Conservation (phyloP, 2,113 vertebrate species). For the Cromileptes altivelis region DNA sequence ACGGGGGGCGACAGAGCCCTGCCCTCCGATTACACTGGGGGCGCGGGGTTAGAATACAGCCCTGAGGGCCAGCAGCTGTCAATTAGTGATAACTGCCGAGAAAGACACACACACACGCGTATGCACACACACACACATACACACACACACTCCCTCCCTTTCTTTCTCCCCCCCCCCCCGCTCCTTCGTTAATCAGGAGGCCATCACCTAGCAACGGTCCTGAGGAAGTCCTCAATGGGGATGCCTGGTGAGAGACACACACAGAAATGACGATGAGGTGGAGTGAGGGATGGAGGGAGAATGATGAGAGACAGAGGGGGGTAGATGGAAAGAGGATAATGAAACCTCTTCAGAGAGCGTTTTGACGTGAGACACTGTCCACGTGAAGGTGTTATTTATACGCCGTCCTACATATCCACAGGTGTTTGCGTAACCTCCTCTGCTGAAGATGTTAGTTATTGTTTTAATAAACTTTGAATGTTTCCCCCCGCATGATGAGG, state of each 20-base stretch:
- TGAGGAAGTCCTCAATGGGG: slow-evolving; percentile 87
- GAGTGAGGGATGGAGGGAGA: slow-evolving; percentile 59
- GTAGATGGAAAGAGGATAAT: slow-evolving; percentile 71
- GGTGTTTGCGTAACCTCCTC: slow-evolving; percentile 24
- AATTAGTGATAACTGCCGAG: slow-evolving; percentile 96
- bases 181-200: slow-evolving; percentile 88
- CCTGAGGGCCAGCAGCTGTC: slow-evolving; percentile 98
- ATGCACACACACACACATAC: slow-evolving; percentile 41
- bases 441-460: slow-evolving; percentile 24
- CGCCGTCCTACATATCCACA: slow-evolving; percentile 53
- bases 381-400: slow-evolving; percentile 31
- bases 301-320: slow-evolving; percentile 67
- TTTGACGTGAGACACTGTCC: slow-evolving; percentile 52
- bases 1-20: slow-evolving; percentile 89
- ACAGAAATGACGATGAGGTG: slow-evolving; percentile 70
- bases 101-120: slow-evolving; percentile 70
- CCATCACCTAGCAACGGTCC: slow-evolving; percentile 96
- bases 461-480: slow-evolving; percentile 45
- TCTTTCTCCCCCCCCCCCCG: slow-evolving; percentile 11
- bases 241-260: slow-evolving; percentile 80
- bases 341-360: slow-evolving; percentile 70
- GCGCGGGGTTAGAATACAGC: slow-evolving; percentile 95
- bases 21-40: slow-evolving; percentile 94
- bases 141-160: not conserved
- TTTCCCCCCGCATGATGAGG: slow-evolving; percentile 2